phyloP scores from a whole-genome alignment of 2,113 vertebrate species.

The Typhlomys cinereus region DNA sequence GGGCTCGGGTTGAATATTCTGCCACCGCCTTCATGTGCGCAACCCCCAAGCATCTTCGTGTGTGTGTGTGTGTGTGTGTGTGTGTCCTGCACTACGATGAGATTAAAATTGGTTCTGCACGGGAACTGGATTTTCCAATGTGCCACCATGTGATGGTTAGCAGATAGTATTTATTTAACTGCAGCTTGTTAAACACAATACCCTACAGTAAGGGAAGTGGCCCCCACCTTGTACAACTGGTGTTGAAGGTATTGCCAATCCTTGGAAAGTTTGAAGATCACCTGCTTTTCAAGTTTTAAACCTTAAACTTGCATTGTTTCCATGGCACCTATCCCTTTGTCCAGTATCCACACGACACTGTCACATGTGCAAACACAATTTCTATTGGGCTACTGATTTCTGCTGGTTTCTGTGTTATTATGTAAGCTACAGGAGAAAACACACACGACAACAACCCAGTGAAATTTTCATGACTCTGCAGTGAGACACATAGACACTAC shows the following conservation, averaged over 20 bases:
- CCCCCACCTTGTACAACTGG: not conserved
- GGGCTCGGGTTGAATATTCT: too few species aligned
- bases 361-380: not conserved
- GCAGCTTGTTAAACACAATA: not conserved
- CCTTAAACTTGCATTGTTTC: not conserved
- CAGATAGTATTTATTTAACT: conserved; percentile 4
- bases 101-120: too few species aligned
- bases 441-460: not conserved
- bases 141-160: not conserved
- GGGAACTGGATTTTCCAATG: not conserved
- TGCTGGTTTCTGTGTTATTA: not conserved
- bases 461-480: not conserved
- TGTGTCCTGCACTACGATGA: too few species aligned
- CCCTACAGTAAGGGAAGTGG: not conserved
- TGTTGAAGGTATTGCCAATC: not conserved
- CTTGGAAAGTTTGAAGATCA: not conserved
- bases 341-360: not conserved
- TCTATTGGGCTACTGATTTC: not conserved
- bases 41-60: too few species aligned
- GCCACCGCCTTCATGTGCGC: too few species aligned
- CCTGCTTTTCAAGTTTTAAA: not conserved
- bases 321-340: not conserved
- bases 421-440: not conserved
- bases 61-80: too few species aligned
- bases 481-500: not conserved